phyloP scores from a whole-genome alignment of 2,113 vertebrate genomes.

The Mormyrus iriodes region DNA sequence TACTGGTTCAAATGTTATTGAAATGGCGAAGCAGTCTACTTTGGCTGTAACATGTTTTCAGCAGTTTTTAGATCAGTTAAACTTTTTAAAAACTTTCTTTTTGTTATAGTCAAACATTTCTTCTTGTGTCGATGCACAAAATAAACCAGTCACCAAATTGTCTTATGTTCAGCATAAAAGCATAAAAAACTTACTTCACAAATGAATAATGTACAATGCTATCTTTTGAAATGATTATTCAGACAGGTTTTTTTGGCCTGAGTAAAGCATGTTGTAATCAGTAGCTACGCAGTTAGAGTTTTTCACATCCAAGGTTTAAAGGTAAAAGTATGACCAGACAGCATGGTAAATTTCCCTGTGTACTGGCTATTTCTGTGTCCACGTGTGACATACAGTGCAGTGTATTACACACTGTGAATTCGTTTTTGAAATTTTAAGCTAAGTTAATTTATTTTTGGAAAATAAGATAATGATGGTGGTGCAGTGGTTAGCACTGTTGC shows the following conservation, averaged over 20 bases:
- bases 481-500: too few relatives aligned
- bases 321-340: neutral
- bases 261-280: neutral
- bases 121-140: neutral
- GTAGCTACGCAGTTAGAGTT: neutral
- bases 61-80: neutral
- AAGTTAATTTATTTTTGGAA: neutral
- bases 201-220: neutral
- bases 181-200: neutral
- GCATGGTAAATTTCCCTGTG: neutral
- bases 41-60: neutral
- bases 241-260: neutral
- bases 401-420: neutral
- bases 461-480: neutral
- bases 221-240: neutral
- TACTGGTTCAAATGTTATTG: neutral
- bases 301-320: neutral
- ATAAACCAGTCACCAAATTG: neutral
- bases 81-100: neutral
- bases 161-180: neutral
- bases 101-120: neutral
- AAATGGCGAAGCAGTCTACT: neutral
- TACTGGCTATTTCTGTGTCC: neutral
- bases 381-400: neutral
- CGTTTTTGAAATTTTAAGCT: neutral